Percentiles rank a stretch among this genome's conserved stretches.
phyloP scores from a whole-genome alignment of 2,113 vertebrate genomes.

The Cryptotis parvus region DNA sequence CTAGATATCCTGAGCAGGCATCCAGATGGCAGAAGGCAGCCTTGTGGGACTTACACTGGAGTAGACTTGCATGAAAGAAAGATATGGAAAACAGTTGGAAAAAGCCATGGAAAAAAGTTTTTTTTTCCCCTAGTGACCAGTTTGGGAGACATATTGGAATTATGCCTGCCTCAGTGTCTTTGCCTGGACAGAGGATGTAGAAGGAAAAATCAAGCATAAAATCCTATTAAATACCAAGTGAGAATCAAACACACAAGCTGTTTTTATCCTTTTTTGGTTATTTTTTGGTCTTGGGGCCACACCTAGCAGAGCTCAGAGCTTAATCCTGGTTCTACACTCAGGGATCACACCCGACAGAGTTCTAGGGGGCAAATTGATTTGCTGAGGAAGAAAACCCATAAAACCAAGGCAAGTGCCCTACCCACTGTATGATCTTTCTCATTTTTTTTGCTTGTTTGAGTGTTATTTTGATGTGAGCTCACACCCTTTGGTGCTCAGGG shows the following conservation, averaged over 20 bases:
- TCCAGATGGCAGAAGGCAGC: not conserved
- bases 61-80: not conserved
- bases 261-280: not conserved
- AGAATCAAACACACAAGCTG: conserved; percentile 1
- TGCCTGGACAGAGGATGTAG: not conserved
- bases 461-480: too few relatives aligned
- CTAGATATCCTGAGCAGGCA: not conserved
- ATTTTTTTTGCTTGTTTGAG: too few relatives aligned
- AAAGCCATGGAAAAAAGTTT: not conserved
- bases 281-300: too few relatives aligned
- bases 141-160: not conserved
- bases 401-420: too few relatives aligned
- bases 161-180: not conserved
- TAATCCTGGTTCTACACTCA: too few relatives aligned
- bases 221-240: not conserved
- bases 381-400: too few relatives aligned
- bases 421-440: too few relatives aligned
- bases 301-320: too few relatives aligned
- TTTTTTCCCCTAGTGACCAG: not conserved
- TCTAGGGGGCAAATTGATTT: too few relatives aligned
- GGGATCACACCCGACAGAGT: too few relatives aligned
- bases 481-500: too few relatives aligned
- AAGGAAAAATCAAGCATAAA: not conserved
- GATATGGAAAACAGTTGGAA: not conserved
- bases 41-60: not conserved